Conservation (phyloP, 2,797 vertebrate genomes). For the Gadopsis bispinosus region DNA sequence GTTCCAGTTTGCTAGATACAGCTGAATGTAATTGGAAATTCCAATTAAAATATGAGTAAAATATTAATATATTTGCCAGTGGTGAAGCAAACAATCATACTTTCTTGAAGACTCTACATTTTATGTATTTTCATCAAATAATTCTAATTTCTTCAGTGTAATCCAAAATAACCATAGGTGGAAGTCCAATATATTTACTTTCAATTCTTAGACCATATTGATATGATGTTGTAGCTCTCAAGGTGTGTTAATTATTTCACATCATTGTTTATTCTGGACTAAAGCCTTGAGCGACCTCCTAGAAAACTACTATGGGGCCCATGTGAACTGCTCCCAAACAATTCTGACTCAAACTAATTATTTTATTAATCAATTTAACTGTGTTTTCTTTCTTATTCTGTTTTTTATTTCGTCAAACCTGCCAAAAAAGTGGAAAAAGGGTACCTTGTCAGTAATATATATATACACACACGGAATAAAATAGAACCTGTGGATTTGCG, state of each 20-base stretch:
- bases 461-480: not conserved
- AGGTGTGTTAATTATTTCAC: not conserved
- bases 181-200: not conserved
- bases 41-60: not conserved
- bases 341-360: not conserved
- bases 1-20: not conserved
- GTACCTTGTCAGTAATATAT: not conserved
- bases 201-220: not conserved
- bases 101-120: not conserved
- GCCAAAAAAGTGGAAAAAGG: not conserved
- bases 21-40: not conserved
- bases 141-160: not conserved
- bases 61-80: not conserved
- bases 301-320: not conserved
- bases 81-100: not conserved
- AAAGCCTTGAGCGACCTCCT: not conserved
- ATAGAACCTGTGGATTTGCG: not conserved
- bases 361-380: not conserved
- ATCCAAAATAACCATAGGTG: not conserved
- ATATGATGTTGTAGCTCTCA: not conserved
- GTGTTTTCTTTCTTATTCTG: not conserved
- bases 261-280: not conserved
- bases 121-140: not conserved
- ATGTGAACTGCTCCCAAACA: not conserved
- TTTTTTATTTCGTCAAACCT: not conserved